phyloP scores from a whole-genome alignment of 2,888 invertebrate species.

The Notodonta dromedarius region DNA sequence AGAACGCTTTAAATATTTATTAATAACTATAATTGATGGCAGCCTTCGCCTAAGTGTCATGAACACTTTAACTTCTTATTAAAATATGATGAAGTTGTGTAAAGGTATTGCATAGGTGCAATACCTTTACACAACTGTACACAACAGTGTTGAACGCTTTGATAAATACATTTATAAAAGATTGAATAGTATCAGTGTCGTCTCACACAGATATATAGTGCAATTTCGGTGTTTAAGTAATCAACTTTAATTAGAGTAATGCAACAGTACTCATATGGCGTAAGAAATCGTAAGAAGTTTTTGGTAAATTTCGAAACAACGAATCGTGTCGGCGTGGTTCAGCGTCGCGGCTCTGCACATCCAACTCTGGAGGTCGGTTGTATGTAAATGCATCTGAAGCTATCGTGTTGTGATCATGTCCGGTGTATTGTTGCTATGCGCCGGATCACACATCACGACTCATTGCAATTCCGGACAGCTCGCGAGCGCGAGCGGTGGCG shows the following conservation, averaged over 20 bases:
- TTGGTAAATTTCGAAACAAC: slow-evolving; percentile 8
- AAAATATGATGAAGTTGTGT: background rate
- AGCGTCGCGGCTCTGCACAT: slow-evolving; percentile 12
- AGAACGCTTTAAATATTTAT: slow-evolving; percentile 31
- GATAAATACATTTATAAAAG: too few species aligned
- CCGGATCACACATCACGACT: slow-evolving; percentile 35
- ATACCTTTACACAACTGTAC: too few species aligned
- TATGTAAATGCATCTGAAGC: slow-evolving; percentile 37
- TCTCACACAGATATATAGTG: background rate
- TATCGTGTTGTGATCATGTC: slow-evolving; percentile 36
- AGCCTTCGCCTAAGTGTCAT: slow-evolving; percentile 28
- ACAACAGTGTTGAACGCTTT: background rate
- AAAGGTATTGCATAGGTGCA: too few species aligned
- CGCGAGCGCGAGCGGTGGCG: slow-evolving; percentile 21
- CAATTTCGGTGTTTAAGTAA: background rate
- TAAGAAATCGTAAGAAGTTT: slow-evolving; percentile 7
- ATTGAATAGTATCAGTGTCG: background rate
- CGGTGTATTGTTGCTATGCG: slow-evolving; percentile 46
- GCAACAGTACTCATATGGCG: background rate
- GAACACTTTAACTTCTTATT: background rate
- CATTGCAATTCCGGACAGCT: slow-evolving; percentile 34
- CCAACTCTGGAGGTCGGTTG: slow-evolving; percentile 27
- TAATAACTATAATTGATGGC: slow-evolving; percentile 21
- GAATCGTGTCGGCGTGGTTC: slow-evolving; percentile 14
- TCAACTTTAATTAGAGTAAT: background rate